These are phyloP conservation scores for Varroa destructor DNA, from an alignment of 1,140 invertebrate genomes.

Conservation along the genomic window DNA sequence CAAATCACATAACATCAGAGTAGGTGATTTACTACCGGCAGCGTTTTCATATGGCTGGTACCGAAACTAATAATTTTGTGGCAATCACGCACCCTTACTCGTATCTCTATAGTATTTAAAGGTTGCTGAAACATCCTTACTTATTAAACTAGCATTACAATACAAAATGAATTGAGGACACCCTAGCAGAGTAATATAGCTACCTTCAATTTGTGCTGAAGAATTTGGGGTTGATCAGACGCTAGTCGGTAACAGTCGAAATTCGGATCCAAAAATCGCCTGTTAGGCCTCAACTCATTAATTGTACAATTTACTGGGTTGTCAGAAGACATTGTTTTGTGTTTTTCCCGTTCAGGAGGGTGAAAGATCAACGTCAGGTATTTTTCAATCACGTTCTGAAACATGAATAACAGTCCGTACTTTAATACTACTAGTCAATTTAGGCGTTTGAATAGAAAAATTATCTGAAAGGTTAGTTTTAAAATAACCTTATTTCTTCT, in stretches of 20 bases:
- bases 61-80: too few relatives aligned
- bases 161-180: background rate
- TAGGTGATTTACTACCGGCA: too few relatives aligned
- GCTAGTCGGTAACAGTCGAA: constrained; percentile 16
- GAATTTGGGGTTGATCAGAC: background rate
- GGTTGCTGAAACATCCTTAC: too few relatives aligned
- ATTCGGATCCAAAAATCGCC: constrained; percentile 7
- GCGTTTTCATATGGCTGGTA: too few relatives aligned
- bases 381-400: background rate
- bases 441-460: background rate
- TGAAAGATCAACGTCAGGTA: background rate
- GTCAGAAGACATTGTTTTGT: background rate
- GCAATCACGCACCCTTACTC: too few relatives aligned
- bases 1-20: too few relatives aligned
- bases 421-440: background rate
- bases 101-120: too few relatives aligned
- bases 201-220: constrained; percentile 6
- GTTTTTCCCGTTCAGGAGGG: background rate
- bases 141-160: too few relatives aligned
- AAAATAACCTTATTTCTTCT: too few relatives aligned
- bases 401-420: background rate
- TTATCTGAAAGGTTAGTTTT: too few relatives aligned
- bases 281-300: background rate
- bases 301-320: background rate
- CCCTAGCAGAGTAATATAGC: background rate